Conservation (phyloP, 2,797 vertebrate genomes). For the Tauraco hartlaubi region DNA sequence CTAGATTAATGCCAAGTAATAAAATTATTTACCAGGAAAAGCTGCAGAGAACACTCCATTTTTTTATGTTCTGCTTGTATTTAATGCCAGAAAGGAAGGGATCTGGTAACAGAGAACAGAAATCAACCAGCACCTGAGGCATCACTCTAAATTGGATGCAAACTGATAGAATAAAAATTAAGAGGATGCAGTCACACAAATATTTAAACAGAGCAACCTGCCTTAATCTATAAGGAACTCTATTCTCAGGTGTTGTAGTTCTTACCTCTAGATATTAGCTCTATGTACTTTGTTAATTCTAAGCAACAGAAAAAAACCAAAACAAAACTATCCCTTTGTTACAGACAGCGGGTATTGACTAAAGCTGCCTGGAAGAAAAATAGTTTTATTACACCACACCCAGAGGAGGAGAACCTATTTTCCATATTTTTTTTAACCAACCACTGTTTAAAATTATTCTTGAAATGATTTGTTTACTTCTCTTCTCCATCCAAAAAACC, state of each 20-base stretch:
- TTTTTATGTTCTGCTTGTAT: slow-evolving; percentile 46
- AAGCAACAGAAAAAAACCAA: background rate
- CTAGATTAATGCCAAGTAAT: slow-evolving; percentile 49
- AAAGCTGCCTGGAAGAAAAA: slow-evolving; percentile 16
- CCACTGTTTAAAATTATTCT: background rate
- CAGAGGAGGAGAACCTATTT: background rate
- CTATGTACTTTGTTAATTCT: background rate
- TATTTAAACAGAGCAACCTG: slow-evolving; percentile 3
- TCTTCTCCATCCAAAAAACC: slow-evolving; percentile 3
- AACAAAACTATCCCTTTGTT: background rate
- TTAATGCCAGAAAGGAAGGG: background rate
- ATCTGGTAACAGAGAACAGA: background rate
- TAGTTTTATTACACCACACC: background rate
- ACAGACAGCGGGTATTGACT: background rate
- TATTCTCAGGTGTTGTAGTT: background rate
- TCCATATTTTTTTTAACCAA: background rate
- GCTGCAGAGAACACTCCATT: slow-evolving; percentile 6
- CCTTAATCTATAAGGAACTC: slow-evolving; percentile 13
- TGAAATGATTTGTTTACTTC: slow-evolving; percentile 31
- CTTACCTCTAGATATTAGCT: background rate
- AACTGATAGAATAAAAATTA: slow-evolving; percentile 49
- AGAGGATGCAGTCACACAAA: slow-evolving; percentile 32
- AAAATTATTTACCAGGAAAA: slow-evolving; percentile 42
- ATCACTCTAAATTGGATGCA: slow-evolving; percentile 44
- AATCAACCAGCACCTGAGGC: slow-evolving; percentile 42